Evolutionary conservation across 2,113 vertebrate genomes (phyloP).

Genomic region (Vulpes vulpes): DNA sequence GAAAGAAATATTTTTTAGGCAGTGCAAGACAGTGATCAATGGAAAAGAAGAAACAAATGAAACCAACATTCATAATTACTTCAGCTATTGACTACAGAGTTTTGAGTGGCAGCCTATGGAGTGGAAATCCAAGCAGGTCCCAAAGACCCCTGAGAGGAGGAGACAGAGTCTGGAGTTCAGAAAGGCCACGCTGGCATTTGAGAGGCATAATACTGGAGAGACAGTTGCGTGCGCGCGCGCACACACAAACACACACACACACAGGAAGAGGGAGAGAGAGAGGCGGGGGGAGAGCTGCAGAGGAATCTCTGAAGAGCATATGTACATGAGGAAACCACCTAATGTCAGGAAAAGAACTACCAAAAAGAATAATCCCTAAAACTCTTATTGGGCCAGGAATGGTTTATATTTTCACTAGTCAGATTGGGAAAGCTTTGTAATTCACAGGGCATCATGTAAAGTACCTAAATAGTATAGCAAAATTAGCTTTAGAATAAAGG

Average conservation of each 20-base stretch:
- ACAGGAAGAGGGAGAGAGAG: neutral
- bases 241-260: too few species aligned
- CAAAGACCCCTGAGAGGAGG: neutral
- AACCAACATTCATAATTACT: neutral
- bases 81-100: neutral
- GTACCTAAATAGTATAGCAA: neutral
- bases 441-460: neutral
- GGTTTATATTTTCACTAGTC: neutral
- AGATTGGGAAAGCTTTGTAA: neutral
- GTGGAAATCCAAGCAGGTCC: neutral
- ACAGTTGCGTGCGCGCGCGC: too few species aligned
- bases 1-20: neutral
- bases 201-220: neutral
- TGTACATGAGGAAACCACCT: neutral
- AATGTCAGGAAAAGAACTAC: neutral
- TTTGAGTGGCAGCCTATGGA: neutral
- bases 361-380: neutral
- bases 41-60: neutral
- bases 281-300: neutral
- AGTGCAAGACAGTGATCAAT: neutral
- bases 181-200: neutral
- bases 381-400: neutral
- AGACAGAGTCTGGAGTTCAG: neutral
- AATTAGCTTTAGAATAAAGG: neutral
- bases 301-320: neutral